Percentiles rank a stretch among this genome's conserved stretches.
phyloP scores from a whole-genome alignment of 2,113 vertebrate species.

The Menidia beryllina region DNA sequence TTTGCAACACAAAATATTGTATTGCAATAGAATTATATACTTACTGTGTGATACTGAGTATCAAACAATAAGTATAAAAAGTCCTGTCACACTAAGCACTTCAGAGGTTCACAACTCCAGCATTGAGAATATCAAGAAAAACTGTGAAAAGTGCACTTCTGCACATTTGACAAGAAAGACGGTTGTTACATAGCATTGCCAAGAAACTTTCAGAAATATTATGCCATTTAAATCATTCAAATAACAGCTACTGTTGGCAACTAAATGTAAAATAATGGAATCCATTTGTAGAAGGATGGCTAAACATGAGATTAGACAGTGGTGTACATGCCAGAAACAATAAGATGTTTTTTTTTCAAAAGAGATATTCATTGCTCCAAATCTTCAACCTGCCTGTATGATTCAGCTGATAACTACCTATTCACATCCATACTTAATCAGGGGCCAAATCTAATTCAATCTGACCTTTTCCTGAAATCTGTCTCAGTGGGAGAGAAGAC shows the following conservation, averaged over 20 bases:
- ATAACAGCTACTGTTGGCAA: not conserved
- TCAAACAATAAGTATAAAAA: no score
- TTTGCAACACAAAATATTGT: no score
- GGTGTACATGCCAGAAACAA: not conserved
- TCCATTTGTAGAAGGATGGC: not conserved
- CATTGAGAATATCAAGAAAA: no score
- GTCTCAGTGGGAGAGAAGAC: not conserved
- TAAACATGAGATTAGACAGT: constrained; percentile 9
- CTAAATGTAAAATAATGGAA: not conserved
- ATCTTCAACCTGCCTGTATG: not conserved
- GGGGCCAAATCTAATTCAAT: constrained; percentile 1
- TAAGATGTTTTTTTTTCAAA: not conserved
- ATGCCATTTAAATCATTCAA: not conserved
- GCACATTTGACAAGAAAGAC: no score
- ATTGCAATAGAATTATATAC: no score
- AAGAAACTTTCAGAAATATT: no score
- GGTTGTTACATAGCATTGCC: no score
- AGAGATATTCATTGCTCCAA: not conserved
- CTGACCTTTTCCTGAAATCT: constrained; percentile 16
- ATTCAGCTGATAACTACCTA: constrained; percentile 9
- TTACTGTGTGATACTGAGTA: no score
- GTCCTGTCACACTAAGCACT: no score
- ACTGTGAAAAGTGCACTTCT: no score
- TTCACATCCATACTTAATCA: not conserved
- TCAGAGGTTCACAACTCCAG: no score